Percentiles rank a stretch among this genome's conserved stretches.
These are phyloP conservation scores for Sebastes schlegelii DNA, from an alignment of 2,113 vertebrate genomes.

Conservation along the genomic window DNA sequence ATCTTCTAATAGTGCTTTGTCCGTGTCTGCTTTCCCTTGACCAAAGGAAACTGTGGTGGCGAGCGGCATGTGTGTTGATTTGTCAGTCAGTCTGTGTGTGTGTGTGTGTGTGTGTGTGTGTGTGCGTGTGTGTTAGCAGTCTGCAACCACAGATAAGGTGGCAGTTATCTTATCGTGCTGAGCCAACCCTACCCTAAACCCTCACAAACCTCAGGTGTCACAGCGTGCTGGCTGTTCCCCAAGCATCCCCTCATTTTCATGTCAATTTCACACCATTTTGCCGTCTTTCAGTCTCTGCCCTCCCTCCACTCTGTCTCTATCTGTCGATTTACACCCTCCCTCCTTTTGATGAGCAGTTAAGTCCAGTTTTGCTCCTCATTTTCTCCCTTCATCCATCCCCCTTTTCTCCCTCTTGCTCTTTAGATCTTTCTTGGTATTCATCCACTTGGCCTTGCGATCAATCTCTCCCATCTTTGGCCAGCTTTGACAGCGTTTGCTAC, in stretches of 20 bases:
- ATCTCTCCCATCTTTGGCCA: conserved; percentile 42
- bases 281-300: conserved; percentile 26
- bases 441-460: conserved; percentile 39
- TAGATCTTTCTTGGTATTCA: conserved; percentile 49
- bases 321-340: conserved; percentile 20
- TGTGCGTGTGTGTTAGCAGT: conserved; percentile 37
- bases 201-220: conserved; percentile 71
- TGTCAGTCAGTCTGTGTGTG: conserved; percentile 37
- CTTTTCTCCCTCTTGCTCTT: neutral
- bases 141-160: conserved; percentile 75
- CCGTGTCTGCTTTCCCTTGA: conserved; percentile 31
- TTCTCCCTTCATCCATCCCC: conserved; percentile 16
- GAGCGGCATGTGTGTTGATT: conserved; percentile 39
- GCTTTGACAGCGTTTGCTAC: conserved; percentile 26
- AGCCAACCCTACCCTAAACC: conserved; percentile 70
- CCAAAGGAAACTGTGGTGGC: conserved; percentile 46
- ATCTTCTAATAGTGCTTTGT: conserved; percentile 52
- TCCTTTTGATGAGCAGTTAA: conserved; percentile 46
- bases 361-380: conserved; percentile 27
- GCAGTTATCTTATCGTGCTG: conserved; percentile 74
- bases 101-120: conserved; percentile 36
- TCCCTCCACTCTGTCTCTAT: conserved; percentile 10
- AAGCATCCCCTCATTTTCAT: conserved; percentile 67
- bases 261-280: conserved; percentile 67
- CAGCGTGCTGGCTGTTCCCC: conserved; percentile 44